Conservation (phyloP, 2,797 vertebrate genomes). For the Acipenser oxyrinchus region DNA sequence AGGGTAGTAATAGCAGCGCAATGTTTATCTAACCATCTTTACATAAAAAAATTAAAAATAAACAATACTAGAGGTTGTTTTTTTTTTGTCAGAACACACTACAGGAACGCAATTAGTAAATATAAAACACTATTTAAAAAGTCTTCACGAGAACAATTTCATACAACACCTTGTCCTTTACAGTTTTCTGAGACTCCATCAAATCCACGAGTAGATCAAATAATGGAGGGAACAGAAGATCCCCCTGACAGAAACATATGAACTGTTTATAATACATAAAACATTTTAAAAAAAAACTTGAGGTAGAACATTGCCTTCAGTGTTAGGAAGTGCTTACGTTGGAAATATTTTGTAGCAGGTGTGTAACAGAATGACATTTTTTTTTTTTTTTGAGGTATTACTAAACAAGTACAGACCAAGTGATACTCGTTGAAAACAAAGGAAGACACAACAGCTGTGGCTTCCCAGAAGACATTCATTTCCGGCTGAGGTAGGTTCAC, state of each 20-base stretch:
- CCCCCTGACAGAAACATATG: conserved; percentile 22
- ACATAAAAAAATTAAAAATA: conserved; percentile 24
- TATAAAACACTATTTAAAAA: conserved; percentile 46
- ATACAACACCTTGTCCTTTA: conserved; percentile 47
- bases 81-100: conserved; percentile 18
- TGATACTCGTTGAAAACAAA: conserved; percentile 60
- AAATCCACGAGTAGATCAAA: conserved; percentile 44
- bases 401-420: conserved; percentile 67
- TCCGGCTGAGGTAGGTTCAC: conserved; percentile 98
- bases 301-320: conserved; percentile 93
- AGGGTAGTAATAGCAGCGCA: conserved; percentile 40
- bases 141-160: conserved; percentile 34
- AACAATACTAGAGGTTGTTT: conserved; percentile 9
- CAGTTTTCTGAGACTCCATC: conserved; percentile 52
- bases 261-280: neutral
- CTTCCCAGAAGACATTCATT: conserved; percentile 91
- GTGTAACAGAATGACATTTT: conserved; percentile 51
- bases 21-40: conserved; percentile 45
- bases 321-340: conserved; percentile 89
- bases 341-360: conserved; percentile 52
- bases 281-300: conserved; percentile 58
- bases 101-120: conserved; percentile 27
- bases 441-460: conserved; percentile 62
- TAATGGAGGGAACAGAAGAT: conserved; percentile 35
- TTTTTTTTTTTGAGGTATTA: conserved; percentile 59